A percentile compares a stretch with the other conserved stretches of the same genome.
phyloP scores from a whole-genome alignment of 2,797 vertebrate genomes.

The Spinibarbus caldwelli region DNA sequence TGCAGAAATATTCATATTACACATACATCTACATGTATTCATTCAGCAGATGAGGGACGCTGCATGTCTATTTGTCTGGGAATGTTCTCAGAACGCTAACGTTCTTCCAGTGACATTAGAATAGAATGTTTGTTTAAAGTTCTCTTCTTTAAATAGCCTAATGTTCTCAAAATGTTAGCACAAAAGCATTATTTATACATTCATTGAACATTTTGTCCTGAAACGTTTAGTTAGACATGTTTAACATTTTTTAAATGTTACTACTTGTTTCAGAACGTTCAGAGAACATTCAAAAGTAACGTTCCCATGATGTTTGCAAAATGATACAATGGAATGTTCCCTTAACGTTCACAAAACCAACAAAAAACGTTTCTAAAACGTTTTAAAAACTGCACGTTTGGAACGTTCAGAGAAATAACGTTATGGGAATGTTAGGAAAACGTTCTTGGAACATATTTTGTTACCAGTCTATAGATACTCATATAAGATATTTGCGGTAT shows the following conservation, averaged over 20 bases:
- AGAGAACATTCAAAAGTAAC: neutral
- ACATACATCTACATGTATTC: too few species aligned
- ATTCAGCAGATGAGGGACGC: neutral
- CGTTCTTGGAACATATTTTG: neutral
- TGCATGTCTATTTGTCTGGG: neutral
- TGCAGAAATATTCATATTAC: neutral
- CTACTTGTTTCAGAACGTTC: neutral
- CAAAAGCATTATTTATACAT: neutral
- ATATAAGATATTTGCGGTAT: neutral
- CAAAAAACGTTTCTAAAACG: too few species aligned
- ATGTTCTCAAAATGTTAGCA: neutral
- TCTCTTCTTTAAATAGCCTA: too few species aligned
- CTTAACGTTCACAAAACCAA: neutral
- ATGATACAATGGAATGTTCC: neutral
- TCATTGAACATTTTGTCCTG: neutral
- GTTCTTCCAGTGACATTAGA: neutral
- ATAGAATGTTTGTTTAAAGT: neutral
- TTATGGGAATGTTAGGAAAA: neutral
- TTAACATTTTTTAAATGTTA: neutral
- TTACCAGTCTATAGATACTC: neutral
- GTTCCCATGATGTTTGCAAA: too few species aligned
- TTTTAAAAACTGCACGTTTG: neutral
- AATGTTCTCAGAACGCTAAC: neutral
- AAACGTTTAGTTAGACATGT: too few species aligned
- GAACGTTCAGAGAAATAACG: neutral